These are phyloP conservation scores for Alethe diademata DNA, from an alignment of 2,113 vertebrate genomes.

Conservation along the genomic window DNA sequence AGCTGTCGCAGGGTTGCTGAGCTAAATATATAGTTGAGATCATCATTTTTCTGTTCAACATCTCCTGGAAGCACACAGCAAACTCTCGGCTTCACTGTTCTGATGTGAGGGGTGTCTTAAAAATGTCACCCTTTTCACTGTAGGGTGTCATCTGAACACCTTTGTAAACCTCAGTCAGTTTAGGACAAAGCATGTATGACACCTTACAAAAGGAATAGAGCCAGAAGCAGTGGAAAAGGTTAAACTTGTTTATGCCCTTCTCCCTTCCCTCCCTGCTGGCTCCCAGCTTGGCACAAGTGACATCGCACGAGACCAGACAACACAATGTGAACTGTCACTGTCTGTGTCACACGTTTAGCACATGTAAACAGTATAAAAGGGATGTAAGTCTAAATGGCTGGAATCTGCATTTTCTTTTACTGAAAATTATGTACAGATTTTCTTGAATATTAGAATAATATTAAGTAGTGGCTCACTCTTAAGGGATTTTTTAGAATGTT, in stretches of 20 bases:
- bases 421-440: not conserved
- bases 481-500: not conserved
- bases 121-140: not conserved
- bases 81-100: not conserved
- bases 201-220: not conserved
- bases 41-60: not conserved
- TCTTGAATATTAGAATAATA: not conserved
- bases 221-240: not conserved
- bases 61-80: not conserved
- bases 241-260: not conserved
- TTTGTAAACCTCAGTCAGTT: not conserved
- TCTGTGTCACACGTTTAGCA: not conserved
- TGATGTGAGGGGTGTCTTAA: not conserved
- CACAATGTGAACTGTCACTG: not conserved
- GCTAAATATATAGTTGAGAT: slow-evolving; percentile 57
- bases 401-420: not conserved
- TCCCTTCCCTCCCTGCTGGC: not conserved
- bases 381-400: not conserved
- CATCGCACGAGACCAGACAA: not conserved
- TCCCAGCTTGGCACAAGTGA: not conserved
- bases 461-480: not conserved
- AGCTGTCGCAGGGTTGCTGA: slow-evolving; percentile 41
- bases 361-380: not conserved
- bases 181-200: not conserved
- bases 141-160: not conserved